Evolutionary conservation across 2,113 vertebrate genomes (phyloP).

Genomic region (Archocentrus centrarchus): DNA sequence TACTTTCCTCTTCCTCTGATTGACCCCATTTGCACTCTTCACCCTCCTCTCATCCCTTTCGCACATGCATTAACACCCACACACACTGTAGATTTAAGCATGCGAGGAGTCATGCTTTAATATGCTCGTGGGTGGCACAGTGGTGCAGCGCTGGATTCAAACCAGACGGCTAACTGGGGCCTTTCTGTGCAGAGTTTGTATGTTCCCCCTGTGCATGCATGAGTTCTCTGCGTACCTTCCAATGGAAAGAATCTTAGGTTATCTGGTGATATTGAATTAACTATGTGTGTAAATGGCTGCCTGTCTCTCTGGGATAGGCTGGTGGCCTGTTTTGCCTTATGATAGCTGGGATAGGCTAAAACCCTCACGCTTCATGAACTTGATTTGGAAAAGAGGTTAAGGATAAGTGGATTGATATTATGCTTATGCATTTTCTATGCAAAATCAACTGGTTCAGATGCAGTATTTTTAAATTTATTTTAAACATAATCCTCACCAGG

Average conservation of each 20-base stretch:
- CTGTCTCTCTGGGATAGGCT: not conserved
- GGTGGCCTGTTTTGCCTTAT: not conserved
- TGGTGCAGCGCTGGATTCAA: too few species aligned
- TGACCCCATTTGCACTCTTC: not conserved
- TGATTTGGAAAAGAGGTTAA: not conserved
- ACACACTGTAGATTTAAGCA: too few species aligned
- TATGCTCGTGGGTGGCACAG: too few species aligned
- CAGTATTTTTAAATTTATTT: not conserved
- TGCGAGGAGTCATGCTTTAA: too few species aligned
- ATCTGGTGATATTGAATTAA: too few species aligned
- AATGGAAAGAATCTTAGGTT: too few species aligned
- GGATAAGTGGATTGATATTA: not conserved
- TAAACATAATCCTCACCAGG: not conserved
- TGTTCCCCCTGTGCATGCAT: too few species aligned
- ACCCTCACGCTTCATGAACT: not conserved
- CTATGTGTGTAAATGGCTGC: fast-evolving
- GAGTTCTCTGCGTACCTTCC: too few species aligned
- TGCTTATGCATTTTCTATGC: not conserved
- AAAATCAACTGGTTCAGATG: not conserved
- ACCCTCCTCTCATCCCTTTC: too few species aligned
- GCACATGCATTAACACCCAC: too few species aligned
- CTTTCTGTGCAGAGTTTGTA: too few species aligned
- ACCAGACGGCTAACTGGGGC: too few species aligned
- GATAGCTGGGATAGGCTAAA: not conserved
- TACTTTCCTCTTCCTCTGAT: not conserved